Percentiles rank a stretch among this genome's conserved stretches.
Conservation (phyloP, 2,797 vertebrate genomes). For the Melopsittacus undulatus region DNA sequence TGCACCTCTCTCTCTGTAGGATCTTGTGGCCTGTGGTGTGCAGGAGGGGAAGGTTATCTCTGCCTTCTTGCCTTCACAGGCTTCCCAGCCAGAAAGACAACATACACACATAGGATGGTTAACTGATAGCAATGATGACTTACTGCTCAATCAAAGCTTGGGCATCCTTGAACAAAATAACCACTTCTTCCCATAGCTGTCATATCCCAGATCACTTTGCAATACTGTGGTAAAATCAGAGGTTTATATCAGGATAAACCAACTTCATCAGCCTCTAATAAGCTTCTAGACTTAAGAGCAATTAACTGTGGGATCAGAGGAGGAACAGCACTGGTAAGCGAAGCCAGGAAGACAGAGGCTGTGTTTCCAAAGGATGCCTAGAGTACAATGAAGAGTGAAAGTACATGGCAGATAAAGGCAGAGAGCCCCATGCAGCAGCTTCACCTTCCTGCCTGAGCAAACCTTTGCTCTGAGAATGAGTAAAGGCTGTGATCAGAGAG, state of each 20-base stretch:
- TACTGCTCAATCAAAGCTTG: not conserved
- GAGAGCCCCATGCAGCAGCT: not conserved
- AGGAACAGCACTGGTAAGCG: not conserved
- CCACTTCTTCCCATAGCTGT: not conserved
- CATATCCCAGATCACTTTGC: not conserved
- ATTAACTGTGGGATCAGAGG: not conserved
- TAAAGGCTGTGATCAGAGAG: not conserved
- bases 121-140: accelerated
- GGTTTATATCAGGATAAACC: not conserved
- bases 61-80: not conserved
- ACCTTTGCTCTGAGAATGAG: not conserved
- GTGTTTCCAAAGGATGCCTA: not conserved
- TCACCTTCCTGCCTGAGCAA: not conserved
- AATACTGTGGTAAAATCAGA: not conserved
- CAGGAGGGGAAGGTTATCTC: not conserved
- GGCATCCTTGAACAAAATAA: not conserved
- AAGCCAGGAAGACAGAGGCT: not conserved
- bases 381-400: not conserved
- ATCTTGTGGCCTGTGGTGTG: not conserved
- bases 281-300: not conserved
- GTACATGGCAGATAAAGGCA: not conserved
- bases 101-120: not conserved
- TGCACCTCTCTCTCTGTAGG: not conserved
- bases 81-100: not conserved
- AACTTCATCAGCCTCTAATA: not conserved